Conservation (phyloP, 2,797 vertebrate genomes). For the Phalloptychus januarius region DNA sequence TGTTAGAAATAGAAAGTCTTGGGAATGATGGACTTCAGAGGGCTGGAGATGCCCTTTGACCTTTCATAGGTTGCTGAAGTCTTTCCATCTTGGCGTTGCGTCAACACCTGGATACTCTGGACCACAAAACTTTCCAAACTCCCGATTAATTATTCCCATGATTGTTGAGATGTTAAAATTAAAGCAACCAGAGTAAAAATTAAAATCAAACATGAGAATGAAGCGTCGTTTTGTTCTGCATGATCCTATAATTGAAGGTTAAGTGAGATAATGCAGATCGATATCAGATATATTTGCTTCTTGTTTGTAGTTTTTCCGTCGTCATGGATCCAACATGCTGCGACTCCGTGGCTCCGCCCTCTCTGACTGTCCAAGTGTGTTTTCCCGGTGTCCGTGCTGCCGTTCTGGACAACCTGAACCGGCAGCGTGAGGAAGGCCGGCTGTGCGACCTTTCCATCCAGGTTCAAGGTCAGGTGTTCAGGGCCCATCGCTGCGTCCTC, state of each 20-base stretch:
- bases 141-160: background rate
- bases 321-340: slow-evolving; percentile 76
- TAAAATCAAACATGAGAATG: background rate
- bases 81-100: background rate
- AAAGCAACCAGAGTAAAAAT: background rate
- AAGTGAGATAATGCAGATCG: background rate
- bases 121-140: background rate
- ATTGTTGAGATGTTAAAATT: background rate
- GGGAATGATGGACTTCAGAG: background rate
- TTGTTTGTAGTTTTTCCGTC: background rate
- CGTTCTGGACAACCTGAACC: slow-evolving; percentile 91
- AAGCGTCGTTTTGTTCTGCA: background rate
- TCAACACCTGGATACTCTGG: background rate
- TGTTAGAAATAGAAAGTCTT: background rate
- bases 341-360: slow-evolving; percentile 49
- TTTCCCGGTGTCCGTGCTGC: slow-evolving; percentile 88
- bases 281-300: background rate
- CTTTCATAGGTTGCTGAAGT: background rate
- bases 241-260: background rate
- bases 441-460: slow-evolving; percentile 92
- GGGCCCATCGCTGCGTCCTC: slow-evolving; percentile 91
- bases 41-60: background rate
- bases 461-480: slow-evolving; percentile 91
- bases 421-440: slow-evolving; percentile 88
- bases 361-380: slow-evolving; percentile 86